Evolutionary conservation across 2,888 invertebrate species (phyloP).

Genomic region (Eupsilia transversa): DNA sequence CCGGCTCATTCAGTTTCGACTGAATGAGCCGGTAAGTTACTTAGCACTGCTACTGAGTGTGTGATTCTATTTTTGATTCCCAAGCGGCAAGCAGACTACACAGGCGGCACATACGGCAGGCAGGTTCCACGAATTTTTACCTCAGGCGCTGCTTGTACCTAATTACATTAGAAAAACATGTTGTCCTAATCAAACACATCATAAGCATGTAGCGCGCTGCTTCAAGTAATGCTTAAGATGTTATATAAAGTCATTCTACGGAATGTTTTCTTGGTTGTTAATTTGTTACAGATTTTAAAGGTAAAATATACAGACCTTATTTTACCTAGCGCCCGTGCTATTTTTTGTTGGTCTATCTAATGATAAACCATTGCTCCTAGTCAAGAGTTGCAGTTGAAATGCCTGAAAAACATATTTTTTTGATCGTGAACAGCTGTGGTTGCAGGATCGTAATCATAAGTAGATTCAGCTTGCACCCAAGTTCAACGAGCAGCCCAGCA

Average conservation of each 20-base stretch:
- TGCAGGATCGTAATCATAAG: not conserved
- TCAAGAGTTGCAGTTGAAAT: too few relatives aligned
- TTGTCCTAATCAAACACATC: not conserved
- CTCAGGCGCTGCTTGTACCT: not conserved
- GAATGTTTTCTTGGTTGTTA: not conserved
- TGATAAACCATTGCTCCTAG: too few relatives aligned
- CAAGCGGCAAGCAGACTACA: too few relatives aligned
- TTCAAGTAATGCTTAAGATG: not conserved
- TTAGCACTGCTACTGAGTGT: constrained; percentile 3
- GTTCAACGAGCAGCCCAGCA: not conserved
- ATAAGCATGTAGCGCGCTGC: too few relatives aligned
- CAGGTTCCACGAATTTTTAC: not conserved
- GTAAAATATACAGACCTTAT: not conserved
- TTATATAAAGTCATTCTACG: not conserved
- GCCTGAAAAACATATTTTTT: too few relatives aligned
- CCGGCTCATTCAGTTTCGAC: not conserved
- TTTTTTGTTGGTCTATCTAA: too few relatives aligned
- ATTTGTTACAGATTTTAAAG: not conserved
- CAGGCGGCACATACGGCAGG: too few relatives aligned
- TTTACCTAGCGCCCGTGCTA: too few relatives aligned
- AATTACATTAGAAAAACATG: not conserved
- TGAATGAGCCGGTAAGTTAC: too few relatives aligned
- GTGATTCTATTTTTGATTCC: constrained; percentile 5
- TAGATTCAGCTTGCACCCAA: not conserved
- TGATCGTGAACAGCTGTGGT: too few relatives aligned